Percentiles rank a stretch among this genome's conserved stretches.
Evolutionary conservation across 2,113 vertebrate genomes (phyloP).

Genomic region (Anthoscopus minutus): DNA sequence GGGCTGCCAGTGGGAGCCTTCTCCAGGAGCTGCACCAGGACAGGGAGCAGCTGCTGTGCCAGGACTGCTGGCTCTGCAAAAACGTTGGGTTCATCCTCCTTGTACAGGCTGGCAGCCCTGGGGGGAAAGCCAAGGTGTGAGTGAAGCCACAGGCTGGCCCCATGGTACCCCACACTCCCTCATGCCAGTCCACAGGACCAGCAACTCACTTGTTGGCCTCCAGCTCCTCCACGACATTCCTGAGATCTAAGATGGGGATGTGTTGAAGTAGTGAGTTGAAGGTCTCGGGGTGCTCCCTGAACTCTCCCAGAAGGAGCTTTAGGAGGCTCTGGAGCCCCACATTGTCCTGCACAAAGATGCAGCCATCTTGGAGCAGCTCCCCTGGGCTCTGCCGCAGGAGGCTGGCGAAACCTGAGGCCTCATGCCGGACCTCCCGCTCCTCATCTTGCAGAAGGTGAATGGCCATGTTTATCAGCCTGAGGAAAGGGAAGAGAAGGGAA

Average conservation of each 20-base stretch:
- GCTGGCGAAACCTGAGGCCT: slow-evolving; percentile 73
- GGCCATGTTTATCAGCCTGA: slow-evolving; percentile 73
- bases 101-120: slow-evolving; percentile 77
- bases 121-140: neutral
- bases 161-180: accelerated
- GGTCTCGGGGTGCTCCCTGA: slow-evolving; percentile 60
- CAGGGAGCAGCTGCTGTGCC: slow-evolving; percentile 67
- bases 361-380: neutral
- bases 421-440: slow-evolving; percentile 72
- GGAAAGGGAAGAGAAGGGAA: neutral
- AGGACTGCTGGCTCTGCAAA: slow-evolving; percentile 79
- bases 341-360: slow-evolving; percentile 72
- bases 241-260: slow-evolving; percentile 72
- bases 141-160: neutral
- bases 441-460: slow-evolving; percentile 84
- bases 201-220: slow-evolving; percentile 64
- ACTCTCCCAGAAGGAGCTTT: slow-evolving; percentile 70
- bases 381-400: neutral
- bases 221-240: slow-evolving; percentile 58
- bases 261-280: slow-evolving; percentile 72
- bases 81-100: slow-evolving; percentile 82
- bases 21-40: slow-evolving; percentile 68
- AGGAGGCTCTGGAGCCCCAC: slow-evolving; percentile 72
- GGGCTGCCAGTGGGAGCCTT: slow-evolving; percentile 6
- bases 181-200: too few relatives aligned